Evolutionary conservation across 53 echinoderm and acorn worm species (phyloP).

Genomic region (Stichopus horrens): DNA sequence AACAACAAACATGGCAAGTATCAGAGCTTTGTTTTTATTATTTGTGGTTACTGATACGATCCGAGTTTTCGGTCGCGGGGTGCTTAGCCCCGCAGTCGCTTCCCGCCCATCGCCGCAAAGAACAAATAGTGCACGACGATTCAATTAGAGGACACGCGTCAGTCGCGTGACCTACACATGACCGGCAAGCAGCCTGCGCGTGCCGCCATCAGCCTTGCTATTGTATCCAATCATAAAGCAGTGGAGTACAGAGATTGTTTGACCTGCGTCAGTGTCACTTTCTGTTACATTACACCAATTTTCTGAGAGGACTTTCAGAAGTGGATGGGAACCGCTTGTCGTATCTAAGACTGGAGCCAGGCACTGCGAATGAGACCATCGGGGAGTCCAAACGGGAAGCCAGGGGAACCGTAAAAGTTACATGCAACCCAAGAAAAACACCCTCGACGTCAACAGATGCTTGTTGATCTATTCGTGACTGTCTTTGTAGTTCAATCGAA

Average conservation of each 20-base stretch:
- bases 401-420: background rate
- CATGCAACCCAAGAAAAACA: background rate
- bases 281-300: constrained; percentile 7
- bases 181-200: constrained; percentile 4
- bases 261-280: constrained; percentile 31
- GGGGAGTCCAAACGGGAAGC: background rate
- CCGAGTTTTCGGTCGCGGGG: constrained; percentile 18
- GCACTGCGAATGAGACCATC: background rate
- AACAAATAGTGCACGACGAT: background rate
- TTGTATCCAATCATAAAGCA: constrained; percentile 13
- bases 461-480: background rate
- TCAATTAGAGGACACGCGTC: constrained; percentile 1
- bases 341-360: background rate
- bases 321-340: constrained; percentile 13
- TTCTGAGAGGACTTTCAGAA: constrained; percentile 9
- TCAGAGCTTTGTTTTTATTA: background rate
- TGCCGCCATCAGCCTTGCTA: background rate
- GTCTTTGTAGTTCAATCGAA: background rate
- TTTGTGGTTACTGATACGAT: background rate
- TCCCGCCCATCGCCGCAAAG: background rate
- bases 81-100: constrained; percentile 18
- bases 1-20: background rate
- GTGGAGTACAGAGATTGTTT: constrained; percentile 7
- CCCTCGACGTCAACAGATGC: background rate
- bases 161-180: background rate